Conservation (phyloP, 2,113 vertebrate genomes). For the Brachirus orientalis region DNA sequence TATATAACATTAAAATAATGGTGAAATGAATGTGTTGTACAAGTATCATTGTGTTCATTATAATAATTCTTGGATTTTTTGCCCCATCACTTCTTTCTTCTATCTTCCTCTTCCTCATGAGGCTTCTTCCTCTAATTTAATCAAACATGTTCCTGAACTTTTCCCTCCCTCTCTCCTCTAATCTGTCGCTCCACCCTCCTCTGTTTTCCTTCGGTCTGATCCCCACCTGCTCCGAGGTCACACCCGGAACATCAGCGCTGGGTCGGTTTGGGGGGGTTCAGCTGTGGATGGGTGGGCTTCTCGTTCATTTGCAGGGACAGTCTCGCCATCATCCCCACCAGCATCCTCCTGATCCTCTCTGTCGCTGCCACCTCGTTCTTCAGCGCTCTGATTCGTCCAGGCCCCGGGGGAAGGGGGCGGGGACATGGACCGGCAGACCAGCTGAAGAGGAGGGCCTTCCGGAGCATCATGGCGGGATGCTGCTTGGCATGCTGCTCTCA, state of each 20-base stretch:
- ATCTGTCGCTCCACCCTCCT: background rate
- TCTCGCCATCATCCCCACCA: background rate
- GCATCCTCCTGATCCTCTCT: accelerated
- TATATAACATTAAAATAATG: too few species aligned
- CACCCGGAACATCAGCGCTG: background rate
- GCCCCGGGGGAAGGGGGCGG: background rate
- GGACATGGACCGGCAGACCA: background rate
- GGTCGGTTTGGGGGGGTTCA: background rate
- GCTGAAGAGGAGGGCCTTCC: conserved; percentile 36
- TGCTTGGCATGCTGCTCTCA: accelerated
- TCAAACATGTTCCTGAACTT: background rate
- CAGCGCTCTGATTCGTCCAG: conserved; percentile 27
- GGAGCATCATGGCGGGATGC: background rate
- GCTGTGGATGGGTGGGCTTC: accelerated
- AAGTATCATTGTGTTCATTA: too few species aligned
- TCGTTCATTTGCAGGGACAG: background rate
- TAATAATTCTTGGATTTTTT: too few species aligned
- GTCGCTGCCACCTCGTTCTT: conserved; percentile 18
- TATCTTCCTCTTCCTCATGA: background rate
- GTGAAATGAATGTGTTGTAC: too few species aligned
- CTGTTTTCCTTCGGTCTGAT: background rate
- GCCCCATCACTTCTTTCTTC: background rate
- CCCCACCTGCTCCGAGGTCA: background rate
- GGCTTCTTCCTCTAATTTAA: background rate
- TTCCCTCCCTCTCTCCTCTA: background rate